These are phyloP conservation scores for Noctuana brunneofusca DNA, from an alignment of 2,888 invertebrate species.

Conservation along the genomic window DNA sequence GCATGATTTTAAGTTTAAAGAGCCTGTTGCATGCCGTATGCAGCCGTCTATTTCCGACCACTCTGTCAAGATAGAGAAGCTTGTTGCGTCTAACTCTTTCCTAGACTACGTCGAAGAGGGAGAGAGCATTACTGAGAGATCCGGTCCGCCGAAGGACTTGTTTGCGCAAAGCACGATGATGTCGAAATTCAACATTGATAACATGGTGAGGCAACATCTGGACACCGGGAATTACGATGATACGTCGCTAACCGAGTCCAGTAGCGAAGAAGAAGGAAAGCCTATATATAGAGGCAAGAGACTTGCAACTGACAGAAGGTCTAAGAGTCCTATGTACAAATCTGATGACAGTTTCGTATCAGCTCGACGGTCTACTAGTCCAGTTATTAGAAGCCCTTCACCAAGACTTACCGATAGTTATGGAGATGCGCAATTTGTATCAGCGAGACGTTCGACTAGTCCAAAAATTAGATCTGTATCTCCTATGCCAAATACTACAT, in stretches of 20 bases:
- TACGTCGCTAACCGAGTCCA: constrained; percentile 69
- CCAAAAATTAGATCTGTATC: constrained; percentile 10
- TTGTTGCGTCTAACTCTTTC: constrained; percentile 69
- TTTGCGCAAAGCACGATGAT: constrained; percentile 73
- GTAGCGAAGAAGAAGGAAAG: constrained; percentile 67
- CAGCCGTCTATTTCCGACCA: constrained; percentile 68
- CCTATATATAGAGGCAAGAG: constrained; percentile 49
- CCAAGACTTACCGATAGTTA: constrained; percentile 1
- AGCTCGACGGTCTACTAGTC: constrained; percentile 15
- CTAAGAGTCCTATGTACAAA: constrained; percentile 55
- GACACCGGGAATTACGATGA: constrained; percentile 72
- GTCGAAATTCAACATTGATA: constrained; percentile 73
- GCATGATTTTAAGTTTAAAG: constrained; percentile 74
- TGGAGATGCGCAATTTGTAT: background rate
- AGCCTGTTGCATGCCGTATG: constrained; percentile 68
- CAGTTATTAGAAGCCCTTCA: background rate
- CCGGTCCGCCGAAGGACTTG: constrained; percentile 61
- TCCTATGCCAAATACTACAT: background rate
- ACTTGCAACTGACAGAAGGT: constrained; percentile 44
- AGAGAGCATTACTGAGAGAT: constrained; percentile 66
- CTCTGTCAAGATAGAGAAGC: constrained; percentile 63
- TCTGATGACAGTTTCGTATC: constrained; percentile 12
- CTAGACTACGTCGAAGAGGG: constrained; percentile 68
- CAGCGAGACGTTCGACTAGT: constrained; percentile 6
- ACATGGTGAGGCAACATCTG: constrained; percentile 67